Base-by-base conservation (phyloP, 2,113 vertebrate species). In the Myocastor coypus region DNA sequence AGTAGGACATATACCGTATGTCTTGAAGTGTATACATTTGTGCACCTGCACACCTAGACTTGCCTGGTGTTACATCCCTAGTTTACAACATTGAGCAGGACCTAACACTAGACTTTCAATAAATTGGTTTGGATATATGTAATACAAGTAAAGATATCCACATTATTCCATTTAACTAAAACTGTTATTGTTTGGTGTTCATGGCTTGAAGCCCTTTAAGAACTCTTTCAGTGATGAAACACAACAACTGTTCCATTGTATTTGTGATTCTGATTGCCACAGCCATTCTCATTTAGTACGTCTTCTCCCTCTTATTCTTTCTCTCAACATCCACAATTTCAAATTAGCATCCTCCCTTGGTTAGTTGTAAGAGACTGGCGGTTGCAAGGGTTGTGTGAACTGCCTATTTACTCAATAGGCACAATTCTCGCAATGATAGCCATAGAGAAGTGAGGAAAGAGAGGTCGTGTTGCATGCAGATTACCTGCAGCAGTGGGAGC, bases 241-340 rank as follows among this genome's bases (percentile, higher is more conserved):
- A 10, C 75, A 83, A 40, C n/a, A 82, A 11, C 34, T n/a, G 12
- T 71, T 91, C 63, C n/a, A 17, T 42, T 87, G 57, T 81, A 50
- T 94, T 69, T 69, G 83, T 63, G 64, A 7, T 16, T 86, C 50
- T 75, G 46, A 59, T 75, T 91, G 83, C 50, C 64, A 46, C 34
- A 78, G 26, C 16, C 86, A 68, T 52, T 91, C 17, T 93, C 20
- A 30, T 64, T 46, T 83, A 17, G 71, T 17, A 42, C 14, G 6
- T 24, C 46, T 87, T 83, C 26, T 8, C 32, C 13, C 26, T 75
- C n/a, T 81, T 84, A 52, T 80, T 57, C 28, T 66, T 61, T 28
- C 80, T 78, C 52, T 50, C 68, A 80, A 88, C 61, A 83, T 22
- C 19, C 55, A 83, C 19, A 46, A 40, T 87, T 84, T 97, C 73